Conservation (phyloP, 2,888 invertebrate species). For the Pammene fasciana region DNA sequence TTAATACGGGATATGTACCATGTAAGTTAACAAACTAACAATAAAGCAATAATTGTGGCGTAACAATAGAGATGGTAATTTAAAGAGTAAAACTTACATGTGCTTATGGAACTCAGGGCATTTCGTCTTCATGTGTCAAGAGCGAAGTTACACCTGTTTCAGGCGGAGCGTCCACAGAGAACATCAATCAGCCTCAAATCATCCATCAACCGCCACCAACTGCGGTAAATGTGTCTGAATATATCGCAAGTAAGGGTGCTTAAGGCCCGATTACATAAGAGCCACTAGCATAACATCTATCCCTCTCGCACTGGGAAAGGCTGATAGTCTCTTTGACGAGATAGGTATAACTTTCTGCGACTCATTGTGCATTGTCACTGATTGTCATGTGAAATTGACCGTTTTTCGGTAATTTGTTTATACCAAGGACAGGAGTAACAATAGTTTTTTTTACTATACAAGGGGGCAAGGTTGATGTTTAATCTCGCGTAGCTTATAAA, state of each 20-base stretch:
- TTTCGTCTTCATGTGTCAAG: conserved; percentile 31
- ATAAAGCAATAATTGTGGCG: too few relatives aligned
- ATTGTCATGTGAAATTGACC: background rate
- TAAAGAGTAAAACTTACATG: background rate
- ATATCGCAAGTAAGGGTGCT: conserved; percentile 19
- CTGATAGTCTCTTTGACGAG: background rate
- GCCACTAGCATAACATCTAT: background rate
- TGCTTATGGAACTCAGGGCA: background rate
- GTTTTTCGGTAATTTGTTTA: too few relatives aligned
- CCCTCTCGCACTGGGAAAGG: background rate
- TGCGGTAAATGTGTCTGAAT: conserved; percentile 32
- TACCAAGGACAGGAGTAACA: too few relatives aligned
- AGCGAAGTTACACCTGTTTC: conserved; percentile 36
- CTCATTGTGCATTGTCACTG: too few relatives aligned
- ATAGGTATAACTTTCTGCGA: background rate
- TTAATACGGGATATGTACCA: too few relatives aligned
- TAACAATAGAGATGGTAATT: background rate
- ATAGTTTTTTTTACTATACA: too few relatives aligned
- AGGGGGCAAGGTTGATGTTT: too few relatives aligned
- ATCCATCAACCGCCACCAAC: conserved; percentile 38
- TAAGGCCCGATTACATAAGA: conserved; percentile 11
- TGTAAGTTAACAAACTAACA: too few relatives aligned
- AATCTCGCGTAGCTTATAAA: too few relatives aligned
- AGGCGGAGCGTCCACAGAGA: conserved; percentile 20
- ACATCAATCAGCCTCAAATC: conserved; percentile 40